Percentiles rank a stretch among this genome's conserved stretches.
phyloP scores from a whole-genome alignment of 2,797 vertebrate species.

The Scomberomorus guttatus region DNA sequence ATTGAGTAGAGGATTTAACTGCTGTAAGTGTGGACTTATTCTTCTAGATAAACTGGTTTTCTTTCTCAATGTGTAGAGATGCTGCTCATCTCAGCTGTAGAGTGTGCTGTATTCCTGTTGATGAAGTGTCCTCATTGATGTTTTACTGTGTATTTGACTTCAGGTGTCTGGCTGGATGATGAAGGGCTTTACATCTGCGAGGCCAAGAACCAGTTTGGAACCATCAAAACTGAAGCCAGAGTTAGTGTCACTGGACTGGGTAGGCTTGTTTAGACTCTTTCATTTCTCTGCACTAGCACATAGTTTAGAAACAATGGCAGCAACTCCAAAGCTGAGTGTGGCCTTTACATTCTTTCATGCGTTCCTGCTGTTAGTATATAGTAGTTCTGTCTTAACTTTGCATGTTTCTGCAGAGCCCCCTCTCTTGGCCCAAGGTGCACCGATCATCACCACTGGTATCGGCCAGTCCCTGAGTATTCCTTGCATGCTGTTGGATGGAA shows the following conservation, averaged over 20 bases:
- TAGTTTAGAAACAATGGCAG: conserved; percentile 1
- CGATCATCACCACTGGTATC: conserved; percentile 80
- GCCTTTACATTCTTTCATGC: conserved; percentile 15
- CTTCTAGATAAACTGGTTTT: conserved; percentile 50
- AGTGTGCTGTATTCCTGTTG: conserved; percentile 20
- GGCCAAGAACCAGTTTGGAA: conserved; percentile 91
- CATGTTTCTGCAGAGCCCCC: conserved; percentile 83
- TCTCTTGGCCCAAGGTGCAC: conserved; percentile 85
- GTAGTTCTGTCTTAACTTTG: conserved; percentile 19
- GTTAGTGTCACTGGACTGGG: conserved; percentile 90
- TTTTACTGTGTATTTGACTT: conserved; percentile 36
- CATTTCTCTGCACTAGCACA: neutral
- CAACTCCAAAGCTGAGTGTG: neutral
- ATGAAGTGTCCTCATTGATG: conserved; percentile 9
- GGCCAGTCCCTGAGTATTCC: conserved; percentile 90
- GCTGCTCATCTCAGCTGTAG: conserved; percentile 1
- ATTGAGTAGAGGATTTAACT: conserved; percentile 41
- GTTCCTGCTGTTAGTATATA: conserved; percentile 28
- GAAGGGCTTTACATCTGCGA: conserved; percentile 90
- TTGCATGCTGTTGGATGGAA: conserved; percentile 90
- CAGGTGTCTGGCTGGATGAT: conserved; percentile 90
- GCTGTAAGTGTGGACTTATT: conserved; percentile 39
- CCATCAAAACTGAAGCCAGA: conserved; percentile 84
- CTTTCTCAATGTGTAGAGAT: conserved; percentile 15
- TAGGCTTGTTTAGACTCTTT: conserved; percentile 61